A percentile compares a stretch with the other conserved stretches of the same genome.
Conservation (phyloP, 2,113 vertebrate genomes). For the Andinoacara biseriatus region DNA sequence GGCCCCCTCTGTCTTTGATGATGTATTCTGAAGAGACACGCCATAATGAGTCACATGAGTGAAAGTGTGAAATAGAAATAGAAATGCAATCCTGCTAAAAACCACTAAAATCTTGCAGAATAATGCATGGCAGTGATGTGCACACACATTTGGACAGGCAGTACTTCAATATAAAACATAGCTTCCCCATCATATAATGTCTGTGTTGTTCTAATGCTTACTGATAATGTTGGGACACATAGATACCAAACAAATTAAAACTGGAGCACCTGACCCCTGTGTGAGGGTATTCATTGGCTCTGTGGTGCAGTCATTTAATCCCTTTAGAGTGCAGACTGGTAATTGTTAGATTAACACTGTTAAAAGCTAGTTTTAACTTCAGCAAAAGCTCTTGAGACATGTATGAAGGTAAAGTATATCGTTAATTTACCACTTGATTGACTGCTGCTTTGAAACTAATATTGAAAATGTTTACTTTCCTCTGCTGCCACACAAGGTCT, state of each 20-base stretch:
- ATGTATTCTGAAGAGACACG: slow-evolving; percentile 40
- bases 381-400: background rate
- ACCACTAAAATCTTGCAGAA: background rate
- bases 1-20: slow-evolving; percentile 9
- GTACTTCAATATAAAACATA: background rate
- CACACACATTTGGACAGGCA: background rate
- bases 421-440: background rate
- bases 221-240: background rate
- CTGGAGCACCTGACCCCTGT: background rate
- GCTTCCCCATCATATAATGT: background rate
- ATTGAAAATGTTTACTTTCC: background rate
- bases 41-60: slow-evolving; percentile 14
- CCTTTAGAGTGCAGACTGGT: background rate
- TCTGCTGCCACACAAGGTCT: background rate
- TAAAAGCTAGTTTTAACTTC: background rate
- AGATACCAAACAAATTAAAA: background rate
- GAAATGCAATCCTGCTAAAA: background rate
- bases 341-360: background rate
- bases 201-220: background rate
- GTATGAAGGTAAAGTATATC: background rate
- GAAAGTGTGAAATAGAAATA: slow-evolving; percentile 17
- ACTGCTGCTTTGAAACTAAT: background rate
- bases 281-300: background rate
- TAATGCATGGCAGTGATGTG: background rate
- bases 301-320: background rate